Evolutionary conservation across 2,888 invertebrate species (phyloP), one percentile per base, ranked within the genome.

Genomic region (Lutraria lutraria): DNA sequence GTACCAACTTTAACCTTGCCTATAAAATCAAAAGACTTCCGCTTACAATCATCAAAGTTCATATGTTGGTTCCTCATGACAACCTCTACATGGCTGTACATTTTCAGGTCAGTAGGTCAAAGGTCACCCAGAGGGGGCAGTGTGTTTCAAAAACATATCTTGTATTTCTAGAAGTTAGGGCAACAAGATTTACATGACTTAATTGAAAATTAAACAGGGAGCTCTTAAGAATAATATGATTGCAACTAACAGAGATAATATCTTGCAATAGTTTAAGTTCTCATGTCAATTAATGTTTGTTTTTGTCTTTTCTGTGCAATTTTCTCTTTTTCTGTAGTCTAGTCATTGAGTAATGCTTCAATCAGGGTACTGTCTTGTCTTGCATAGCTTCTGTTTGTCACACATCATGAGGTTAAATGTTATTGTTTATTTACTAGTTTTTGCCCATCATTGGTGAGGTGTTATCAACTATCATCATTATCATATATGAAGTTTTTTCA

Each of bases 221-320:
- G 25, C 19, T 21, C n/a, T 19, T 4, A 8, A 25, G 63, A 68
- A 25, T 68, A 25, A n/a, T 25, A 25, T 13, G 3, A 21, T n/a
- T 60, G 25, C 8, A 68, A 25, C 12, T 25, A 68, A 25, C 8
- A 25, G 63, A 10, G n/a, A 68, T 25, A n/a, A 8, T 13, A 12
- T 68, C 8, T 4, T 56, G 19, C 3, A n/a, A 21, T 25, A 13
- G 25, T 25, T 68, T 12, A n/a, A 25, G 25, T 25, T 12, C 25
- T 68, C 25, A 19, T 60, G 60, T 60, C n/a, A n/a, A 25, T 60
- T 60, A 21, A 60, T n/a, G 19, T 19, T 60, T 60, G 19, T 19
- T 60, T n/a, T 60, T 68, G 63, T 68, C 63, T 68, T 68, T 25
- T 68, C 63, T 68, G 63, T 68, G 63, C 63, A 68, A 68, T 68